Evolutionary conservation across 2,113 vertebrate genomes (phyloP).

Genomic region (Takifugu flavidus): DNA sequence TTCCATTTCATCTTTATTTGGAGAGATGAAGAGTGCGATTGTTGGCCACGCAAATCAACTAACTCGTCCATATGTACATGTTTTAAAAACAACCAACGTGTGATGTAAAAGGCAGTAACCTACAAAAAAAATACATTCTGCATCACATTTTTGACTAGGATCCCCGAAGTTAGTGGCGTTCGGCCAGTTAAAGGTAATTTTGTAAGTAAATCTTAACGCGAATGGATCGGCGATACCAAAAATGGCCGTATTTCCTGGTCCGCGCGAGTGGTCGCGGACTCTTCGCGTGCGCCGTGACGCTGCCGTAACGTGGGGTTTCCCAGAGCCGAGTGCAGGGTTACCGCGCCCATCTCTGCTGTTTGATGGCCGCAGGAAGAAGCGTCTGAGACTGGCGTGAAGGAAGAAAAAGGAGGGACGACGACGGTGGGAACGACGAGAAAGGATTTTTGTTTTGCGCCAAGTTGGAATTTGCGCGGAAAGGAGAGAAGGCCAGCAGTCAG

Average conservation of each 20-base stretch:
- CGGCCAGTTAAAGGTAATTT: too few relatives aligned
- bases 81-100: too few relatives aligned
- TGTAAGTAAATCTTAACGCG: background rate
- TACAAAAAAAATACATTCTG: too few relatives aligned
- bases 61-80: too few relatives aligned
- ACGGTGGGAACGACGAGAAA: conserved; percentile 65
- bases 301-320: conserved; percentile 80
- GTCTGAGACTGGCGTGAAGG: conserved; percentile 71
- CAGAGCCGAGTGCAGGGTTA: conserved; percentile 78
- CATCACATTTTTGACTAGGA: too few relatives aligned
- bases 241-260: conserved; percentile 66
- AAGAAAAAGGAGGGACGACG: conserved; percentile 66
- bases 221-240: conserved; percentile 39
- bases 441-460: conserved; percentile 47
- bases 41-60: too few relatives aligned
- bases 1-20: too few relatives aligned
- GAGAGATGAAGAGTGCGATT: too few relatives aligned
- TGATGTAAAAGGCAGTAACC: too few relatives aligned
- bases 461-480: conserved; percentile 26
- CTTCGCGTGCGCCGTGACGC: conserved; percentile 75
- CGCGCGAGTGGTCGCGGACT: conserved; percentile 57
- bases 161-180: too few relatives aligned
- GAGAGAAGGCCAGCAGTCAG: conserved; percentile 26
- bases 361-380: conserved; percentile 80
- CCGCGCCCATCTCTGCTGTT: conserved; percentile 84